Base-by-base conservation (phyloP, 2,888 invertebrate species). In the Siphlonurus alternatus region DNA sequence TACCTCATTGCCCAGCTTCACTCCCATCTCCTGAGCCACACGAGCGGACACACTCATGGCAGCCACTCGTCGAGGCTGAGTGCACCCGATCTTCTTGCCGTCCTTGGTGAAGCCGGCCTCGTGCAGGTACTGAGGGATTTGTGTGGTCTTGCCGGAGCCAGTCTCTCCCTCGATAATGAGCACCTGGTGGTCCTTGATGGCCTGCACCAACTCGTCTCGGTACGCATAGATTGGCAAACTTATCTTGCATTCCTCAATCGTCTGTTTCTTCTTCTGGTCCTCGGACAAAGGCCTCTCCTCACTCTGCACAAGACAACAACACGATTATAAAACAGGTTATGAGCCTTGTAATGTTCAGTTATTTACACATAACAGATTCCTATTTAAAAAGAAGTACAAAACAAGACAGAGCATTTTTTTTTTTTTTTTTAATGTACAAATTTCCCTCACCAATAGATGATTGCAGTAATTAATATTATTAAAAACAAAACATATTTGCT, bases 41-140 rank as follows among this genome's bases (percentile, higher is more conserved):
- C 99, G 84, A 2, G 97, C 89, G 22, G 99, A 93, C 23, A 99
- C 99, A n/a, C 95, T 95, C 99, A 99, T 99, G 1, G 99, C 97
- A 23, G 99, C 99, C 1, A 99, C 99, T 75, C 99, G 81, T 68
- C 98, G 80, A 0, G 99, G 98, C 75, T 97, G 96, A 0, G 98
- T 99, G 73, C 98, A 99, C 1, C 97, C 98, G 69, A 77, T 78
- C 76, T 88, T 87, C 78, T 91, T 93, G 53, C 84, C 87, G 72
- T 88, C 86, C 67, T 62, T 63, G 1, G 90, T 89, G 71, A 88
- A 93, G 1, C 93, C 98, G 61, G 95, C 89, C 73, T 99, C 96
- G 74, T 95, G 87, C 10, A 99, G 80, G 77, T 98, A 98, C 76
- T 99, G 98, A 0, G 98, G 98, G 69, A 99, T 93, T 79, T 99